Evolutionary conservation across 2,797 vertebrate genomes (phyloP), one percentile per base, ranked within the genome.

Genomic region (Toxotes lorentzi): DNA sequence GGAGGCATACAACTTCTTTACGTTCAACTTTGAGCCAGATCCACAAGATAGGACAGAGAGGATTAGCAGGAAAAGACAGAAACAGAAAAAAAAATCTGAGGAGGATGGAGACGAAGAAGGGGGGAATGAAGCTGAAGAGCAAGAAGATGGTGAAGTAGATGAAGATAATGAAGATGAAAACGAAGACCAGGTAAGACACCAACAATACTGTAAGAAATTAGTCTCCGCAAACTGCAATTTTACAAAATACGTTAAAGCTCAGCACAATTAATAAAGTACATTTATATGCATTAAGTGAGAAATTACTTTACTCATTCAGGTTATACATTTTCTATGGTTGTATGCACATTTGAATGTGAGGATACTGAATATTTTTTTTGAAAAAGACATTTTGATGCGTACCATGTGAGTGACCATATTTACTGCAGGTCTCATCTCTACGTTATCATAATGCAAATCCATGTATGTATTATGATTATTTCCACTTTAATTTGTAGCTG

Each of bases 1-100:
- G 76, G 97, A 98, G 82, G 95, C 97, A 0, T 99, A 96, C 82
- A 95, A 97, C 80, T 99, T 99, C 89, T 99, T 99, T 82, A 99
- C 97, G 1, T 97, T 97, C 54, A 95, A 93, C 94, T 99, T 97
- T 94, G 96, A 97, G 84, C 91, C 96, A 0, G 95, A 96, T 24
- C 94, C 94, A 66, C 86, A 95, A 23, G 93, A 91, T n/a, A 21
- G 14, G 16, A 75, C 76, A 7, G 85, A 90, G 73, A 86, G 56
- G 56, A 40, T 38, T 4, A 86, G 68, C 67, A 83, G 56, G 23
- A 93, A 69, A 76, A 90, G 43, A 4, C 89, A 64, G 64, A 90
- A 69, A 54, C 82, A 38, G 56, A 66, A 70, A 10, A 79, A 70
- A 41, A 77, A 35, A 43, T 76, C 81, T 40, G 89, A 88, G 1